Percentiles rank a stretch among this genome's conserved stretches.
These are phyloP conservation scores for Pelobates cultripes DNA, from an alignment of 2,797 vertebrate species.

Conservation along the genomic window DNA sequence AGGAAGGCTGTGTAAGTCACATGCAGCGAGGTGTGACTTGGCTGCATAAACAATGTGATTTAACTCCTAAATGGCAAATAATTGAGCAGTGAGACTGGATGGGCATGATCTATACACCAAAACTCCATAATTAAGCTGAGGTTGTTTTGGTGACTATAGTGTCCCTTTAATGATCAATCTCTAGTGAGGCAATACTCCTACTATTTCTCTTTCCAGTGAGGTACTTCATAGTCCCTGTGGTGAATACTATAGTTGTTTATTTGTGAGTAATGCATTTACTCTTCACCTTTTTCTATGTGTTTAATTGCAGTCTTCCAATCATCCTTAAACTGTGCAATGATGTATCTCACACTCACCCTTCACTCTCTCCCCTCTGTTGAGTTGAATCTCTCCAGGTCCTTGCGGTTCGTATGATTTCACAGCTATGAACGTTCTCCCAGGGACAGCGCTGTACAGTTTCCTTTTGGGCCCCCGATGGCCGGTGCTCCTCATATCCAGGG, in stretches of 20 bases:
- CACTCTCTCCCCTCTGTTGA: slow-evolving; percentile 93
- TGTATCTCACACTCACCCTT: slow-evolving; percentile 81
- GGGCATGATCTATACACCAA: too few relatives aligned
- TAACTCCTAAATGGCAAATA: too few relatives aligned
- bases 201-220: too few relatives aligned
- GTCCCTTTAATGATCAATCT: too few relatives aligned
- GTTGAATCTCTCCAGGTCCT: slow-evolving; percentile 94
- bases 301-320: not conserved
- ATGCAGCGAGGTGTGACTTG: too few relatives aligned
- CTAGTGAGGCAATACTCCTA: too few relatives aligned
- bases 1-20: too few relatives aligned
- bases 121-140: too few relatives aligned
- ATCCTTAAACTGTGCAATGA: not conserved
- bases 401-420: slow-evolving; percentile 93
- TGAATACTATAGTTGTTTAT: not conserved
- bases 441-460: slow-evolving; percentile 97
- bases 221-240: too few relatives aligned
- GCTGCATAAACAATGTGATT: too few relatives aligned
- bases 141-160: too few relatives aligned
- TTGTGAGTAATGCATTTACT: not conserved
- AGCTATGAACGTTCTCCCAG: slow-evolving; percentile 93
- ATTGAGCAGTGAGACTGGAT: too few relatives aligned
- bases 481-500: slow-evolving; percentile 76
- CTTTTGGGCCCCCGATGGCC: slow-evolving; percentile 87
- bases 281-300: not conserved